Base-by-base conservation (phyloP, 2,888 invertebrate genomes). In the Poecilus cupreus region DNA sequence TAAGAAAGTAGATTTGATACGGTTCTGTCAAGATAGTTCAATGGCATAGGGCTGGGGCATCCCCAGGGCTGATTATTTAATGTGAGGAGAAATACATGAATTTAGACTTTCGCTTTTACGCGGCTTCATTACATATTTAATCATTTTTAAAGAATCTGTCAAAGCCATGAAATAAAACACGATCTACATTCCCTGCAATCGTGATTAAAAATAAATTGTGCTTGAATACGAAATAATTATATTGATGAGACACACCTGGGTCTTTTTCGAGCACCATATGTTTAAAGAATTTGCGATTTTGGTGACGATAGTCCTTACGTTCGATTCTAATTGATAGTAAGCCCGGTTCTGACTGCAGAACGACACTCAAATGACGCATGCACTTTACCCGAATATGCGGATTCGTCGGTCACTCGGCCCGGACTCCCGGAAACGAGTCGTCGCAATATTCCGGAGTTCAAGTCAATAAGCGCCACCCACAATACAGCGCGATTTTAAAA, bases 251-350 rank as follows among this genome's bases (percentile, higher is more conserved):
- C 22, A 32, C 49, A 75, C 70, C 79, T 70, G 70, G 24, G 39
- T 70, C 80, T 70, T 46, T 80, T 32, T 39, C 43, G 51, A 72
- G 72, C 80, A 80, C 80, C 80, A 80, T 80, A 80, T 72, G 80
- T 80, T 80, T 80, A 72, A 51, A 54, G 57, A 60, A 70, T 64
- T 37, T 70, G 70, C 70, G 51, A 22, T 70, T 37, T 68, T 22
- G 46, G 20, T 46, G 43, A 78, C 18, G 72, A 39, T 24, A 37
- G 46, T 13, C 64, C 16, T 78, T 78, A 76, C 32, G 76, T 51
- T 60, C 60, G 75, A 75, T 51, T 16, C 51, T 49, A 72, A 72
- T 43, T 3, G 60, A 60, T 24, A 37, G 64, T 72, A 46, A 32
- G 24, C 72, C 43, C 72, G 26, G 72, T 46, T 24, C 22, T 72